Evolutionary conservation across 2,888 invertebrate genomes (phyloP), one percentile per base, ranked within the genome.

Genomic region (Baronia brevicornis): DNA sequence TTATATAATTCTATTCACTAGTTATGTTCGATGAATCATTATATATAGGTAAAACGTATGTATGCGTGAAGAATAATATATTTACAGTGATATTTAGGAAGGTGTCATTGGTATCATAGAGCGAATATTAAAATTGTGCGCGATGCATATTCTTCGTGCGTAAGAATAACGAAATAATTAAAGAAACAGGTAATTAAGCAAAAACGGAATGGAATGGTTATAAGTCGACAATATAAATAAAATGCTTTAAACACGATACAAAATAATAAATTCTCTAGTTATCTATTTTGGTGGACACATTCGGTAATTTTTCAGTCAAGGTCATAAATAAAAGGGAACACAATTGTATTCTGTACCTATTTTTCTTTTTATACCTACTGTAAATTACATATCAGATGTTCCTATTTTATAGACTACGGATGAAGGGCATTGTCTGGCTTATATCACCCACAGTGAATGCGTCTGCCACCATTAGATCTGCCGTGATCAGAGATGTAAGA

Each of bases 401-500:
- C 55, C 47, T 45, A 56, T 54, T 60, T 77, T 80, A 85, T 63
- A 84, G 72, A 73, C 72, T 75, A 80, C 73, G 84, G 50, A 85
- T 74, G 65, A 65, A 82, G 49, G 85, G 84, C 64, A 79, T 70
- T 53, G 72, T 75, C 69, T 60, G 74, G 75, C 79, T 78, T 60
- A 80, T 52, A 61, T 74, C 75, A 49, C 65, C 79, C 66, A 84
- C 74, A 59, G 74, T 72, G 62, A 84, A 60, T 40, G 53, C 57
- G 67, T 84, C 82, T 44, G 55, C 69, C 73, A 84, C 45, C 84
- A 84, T 82, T 67, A 82, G 68, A 84, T 85, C 85, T 85, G 84
- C 54, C 61, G 54, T 66, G 63, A 72, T 38, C 45, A 52, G 47
- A 53, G 41, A 47, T 41, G 43, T 33, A 38, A 29, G 11, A 45